Base-by-base conservation (phyloP, 2,888 invertebrate species). In the Nymphalis urticae region DNA sequence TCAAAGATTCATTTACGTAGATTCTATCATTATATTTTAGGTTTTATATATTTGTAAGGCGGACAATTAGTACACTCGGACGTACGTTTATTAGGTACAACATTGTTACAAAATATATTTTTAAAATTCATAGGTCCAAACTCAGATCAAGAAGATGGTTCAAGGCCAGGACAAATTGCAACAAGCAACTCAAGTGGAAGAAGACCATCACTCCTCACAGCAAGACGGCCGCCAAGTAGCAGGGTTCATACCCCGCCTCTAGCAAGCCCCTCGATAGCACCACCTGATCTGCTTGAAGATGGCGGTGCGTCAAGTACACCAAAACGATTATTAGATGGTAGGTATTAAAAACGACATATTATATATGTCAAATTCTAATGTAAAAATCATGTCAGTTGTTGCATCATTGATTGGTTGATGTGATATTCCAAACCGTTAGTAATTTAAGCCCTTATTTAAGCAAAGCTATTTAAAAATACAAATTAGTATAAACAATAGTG, bases 241-340 rank as follows among this genome's bases (percentile, higher is more conserved):
- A 94, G 94, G 81, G 95, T 95, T 71, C 97, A 94, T 84, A 96
- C 96, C 65, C 96, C 96, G 74, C 96, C 95, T 27, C 93, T 95
- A 54, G 95, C 94, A 77, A 95, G 96, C 65, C 92, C 94, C 27
- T 90, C 94, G 48, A 94, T 94, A 76, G 94, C 94, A 27, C 94
- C 93, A 17, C 95, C 95, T 66, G 95, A 95, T 78, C 86, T 95
- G 2, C 87, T 96, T 76, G 95, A 96, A 82, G 96, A 96, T 79
- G 96, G 96, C 73, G 96, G 96, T n/a, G 96, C 96, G 66, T 96
- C 96, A 21, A 96, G 96, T 77, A 96, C 97, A 48, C 96, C 97
- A 67, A 95, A 95, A 80, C 89, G 95, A 73, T 87, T 95, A 72
- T 93, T 95, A 73, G 94, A 94, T 74, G 94, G 94, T 93, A 89